A percentile compares a stretch with the other conserved stretches of the same genome.
Evolutionary conservation across 2,113 vertebrate genomes (phyloP).

Genomic region (Taxidea taxus): DNA sequence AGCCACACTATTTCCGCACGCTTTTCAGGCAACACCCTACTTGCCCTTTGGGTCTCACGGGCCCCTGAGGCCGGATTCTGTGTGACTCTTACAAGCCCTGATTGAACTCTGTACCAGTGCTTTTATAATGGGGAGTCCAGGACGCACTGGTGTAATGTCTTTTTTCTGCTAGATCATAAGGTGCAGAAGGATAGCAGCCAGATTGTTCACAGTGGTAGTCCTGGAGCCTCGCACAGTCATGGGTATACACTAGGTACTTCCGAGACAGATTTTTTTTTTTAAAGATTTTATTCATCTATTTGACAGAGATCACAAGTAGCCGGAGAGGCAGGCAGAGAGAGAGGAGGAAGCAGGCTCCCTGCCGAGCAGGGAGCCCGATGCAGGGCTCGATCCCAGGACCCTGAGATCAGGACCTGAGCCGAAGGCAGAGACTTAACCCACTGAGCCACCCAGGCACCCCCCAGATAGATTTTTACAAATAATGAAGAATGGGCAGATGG

Average conservation of each 20-base stretch:
- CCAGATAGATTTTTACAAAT: not conserved
- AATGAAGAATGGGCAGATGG: not conserved
- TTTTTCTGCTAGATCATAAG: not conserved
- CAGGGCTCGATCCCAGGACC: no score
- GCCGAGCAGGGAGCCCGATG: no score
- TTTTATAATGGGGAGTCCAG: not conserved
- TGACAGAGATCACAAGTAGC: no score
- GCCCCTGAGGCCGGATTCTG: not conserved
- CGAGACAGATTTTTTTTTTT: not conserved
- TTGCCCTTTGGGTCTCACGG: not conserved
- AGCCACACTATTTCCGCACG: not conserved
- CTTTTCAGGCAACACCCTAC: not conserved
- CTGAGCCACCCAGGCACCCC: no score
- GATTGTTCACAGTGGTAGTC: not conserved
- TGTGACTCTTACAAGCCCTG: not conserved
- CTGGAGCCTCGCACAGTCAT: not conserved
- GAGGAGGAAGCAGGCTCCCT: no score
- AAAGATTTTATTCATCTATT: no score
- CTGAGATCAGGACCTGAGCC: no score
- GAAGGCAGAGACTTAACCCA: no score
- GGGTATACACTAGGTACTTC: not conserved
- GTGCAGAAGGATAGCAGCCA: not conserved
- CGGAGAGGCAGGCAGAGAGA: no score
- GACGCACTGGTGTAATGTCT: not conserved
- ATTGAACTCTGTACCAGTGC: not conserved